Evolutionary conservation across 2,113 vertebrate species (phyloP), one percentile per base, ranked within the genome.

Genomic region (Steatornis caripensis): DNA sequence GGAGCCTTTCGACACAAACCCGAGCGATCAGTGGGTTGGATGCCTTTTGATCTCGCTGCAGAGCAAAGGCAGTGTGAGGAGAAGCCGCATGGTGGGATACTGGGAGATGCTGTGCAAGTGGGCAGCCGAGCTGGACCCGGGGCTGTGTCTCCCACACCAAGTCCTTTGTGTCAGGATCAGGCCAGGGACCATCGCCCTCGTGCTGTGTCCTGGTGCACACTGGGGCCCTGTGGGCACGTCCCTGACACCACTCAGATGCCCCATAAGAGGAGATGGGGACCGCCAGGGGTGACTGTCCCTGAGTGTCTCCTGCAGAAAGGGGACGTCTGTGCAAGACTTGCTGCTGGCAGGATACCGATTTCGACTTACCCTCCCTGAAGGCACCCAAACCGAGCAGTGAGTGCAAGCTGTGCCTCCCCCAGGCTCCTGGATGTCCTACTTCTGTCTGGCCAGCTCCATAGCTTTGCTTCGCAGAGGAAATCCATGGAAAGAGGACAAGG

Each of bases 1-100:
- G 48, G 95, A 96, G 82, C 79, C 95, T 96, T 92, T 96, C 21
- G 66, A 96, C 96, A 95, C 62, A 41, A 93, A 96, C 29, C 78
- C 1, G 20, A 95, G 92, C 7, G 39, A 97, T 96, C 95, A 90
- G 93, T 85, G 92, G 85, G 92, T 32, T 96, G 95, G 84, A 90
- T 94, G 90, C 79, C 82, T 96, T 97, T 97, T 97, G 96, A 96
- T 96, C 85, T 96, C 14, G 0, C 60, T 86, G 62, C 39, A 1
- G 80, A 91, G 87, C 26, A 74, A 81, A 95, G 84, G 81, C 68
- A 0, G 5, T 29, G 46, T 0, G 61, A 91, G 77, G 74, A 96
- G 93, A 79, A 91, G 61, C 36, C 5, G 5, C 1, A 0, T 5
- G 27, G 53, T 71, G 79, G 82, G 62, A 37, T 91, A 88, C 41